phyloP scores from a whole-genome alignment of 2,113 vertebrate species.

The Notothenia rossii region DNA sequence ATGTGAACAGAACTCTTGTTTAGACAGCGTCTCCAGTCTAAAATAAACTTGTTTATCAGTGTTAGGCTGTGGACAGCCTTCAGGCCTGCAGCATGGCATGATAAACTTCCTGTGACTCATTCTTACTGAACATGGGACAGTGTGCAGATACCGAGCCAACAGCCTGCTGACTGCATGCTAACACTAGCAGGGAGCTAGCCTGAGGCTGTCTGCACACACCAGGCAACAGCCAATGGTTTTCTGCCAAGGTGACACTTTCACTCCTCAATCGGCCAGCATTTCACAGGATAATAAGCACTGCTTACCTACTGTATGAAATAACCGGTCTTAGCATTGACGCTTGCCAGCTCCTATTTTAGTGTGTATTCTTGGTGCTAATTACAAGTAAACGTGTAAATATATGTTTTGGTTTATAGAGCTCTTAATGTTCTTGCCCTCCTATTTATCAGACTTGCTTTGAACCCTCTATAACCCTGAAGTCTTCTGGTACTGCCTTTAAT shows the following conservation, averaged over 20 bases:
- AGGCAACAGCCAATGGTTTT: slow-evolving; percentile 16
- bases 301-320: not conserved
- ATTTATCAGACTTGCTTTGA: too few species aligned
- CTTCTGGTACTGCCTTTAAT: too few species aligned
- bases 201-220: slow-evolving; percentile 30
- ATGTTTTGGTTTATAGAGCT: too few species aligned
- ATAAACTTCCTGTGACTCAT: slow-evolving; percentile 69
- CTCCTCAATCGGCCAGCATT: not conserved
- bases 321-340: slow-evolving; percentile 10
- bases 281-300: not conserved
- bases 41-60: slow-evolving; percentile 63
- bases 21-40: slow-evolving; percentile 34
- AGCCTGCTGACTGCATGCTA: slow-evolving; percentile 42
- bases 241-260: slow-evolving; percentile 21
- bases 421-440: too few species aligned
- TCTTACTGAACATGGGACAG: slow-evolving; percentile 36
- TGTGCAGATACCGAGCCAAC: slow-evolving; percentile 28
- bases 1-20: not conserved
- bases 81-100: slow-evolving; percentile 45
- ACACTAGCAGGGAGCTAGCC: slow-evolving; percentile 39
- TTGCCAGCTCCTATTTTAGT: slow-evolving; percentile 19
- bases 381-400: not conserved
- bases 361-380: slow-evolving; percentile 15
- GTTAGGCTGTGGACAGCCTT: slow-evolving; percentile 28
- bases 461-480: too few species aligned